Evolutionary conservation across 2,113 vertebrate species (phyloP).

Genomic region (Phalacrocorax aristotelis): DNA sequence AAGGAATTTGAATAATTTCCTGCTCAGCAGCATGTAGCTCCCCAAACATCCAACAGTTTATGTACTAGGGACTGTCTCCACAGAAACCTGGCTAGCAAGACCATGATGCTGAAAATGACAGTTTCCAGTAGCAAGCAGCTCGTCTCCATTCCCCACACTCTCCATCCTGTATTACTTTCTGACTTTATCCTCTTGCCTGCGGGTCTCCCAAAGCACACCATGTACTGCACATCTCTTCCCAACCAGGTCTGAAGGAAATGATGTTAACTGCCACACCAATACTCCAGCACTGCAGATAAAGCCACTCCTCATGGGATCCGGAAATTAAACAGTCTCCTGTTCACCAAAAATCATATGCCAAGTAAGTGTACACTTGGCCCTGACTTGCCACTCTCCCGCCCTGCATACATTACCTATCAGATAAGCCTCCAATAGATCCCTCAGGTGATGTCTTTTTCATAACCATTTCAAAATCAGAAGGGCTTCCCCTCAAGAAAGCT

Average conservation of each 20-base stretch:
- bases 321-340: background rate
- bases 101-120: background rate
- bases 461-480: background rate
- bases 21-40: slow-evolving; percentile 44
- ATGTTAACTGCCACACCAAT: background rate
- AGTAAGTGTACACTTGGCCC: background rate
- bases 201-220: background rate
- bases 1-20: slow-evolving; percentile 74
- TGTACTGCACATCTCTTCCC: background rate
- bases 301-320: background rate
- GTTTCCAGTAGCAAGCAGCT: background rate
- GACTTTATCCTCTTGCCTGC: background rate
- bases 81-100: slow-evolving; percentile 21
- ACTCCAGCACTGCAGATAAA: background rate
- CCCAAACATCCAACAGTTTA: slow-evolving; percentile 41
- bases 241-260: background rate
- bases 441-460: background rate
- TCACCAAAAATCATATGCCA: background rate
- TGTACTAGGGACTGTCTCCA: background rate
- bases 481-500: background rate
- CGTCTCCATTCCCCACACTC: background rate
- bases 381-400: background rate
- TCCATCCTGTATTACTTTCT: background rate
- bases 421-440: background rate
- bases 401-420: background rate